These are phyloP conservation scores for Cichlasoma orientale DNA, from an alignment of 2,797 vertebrate species.

Conservation along the genomic window DNA sequence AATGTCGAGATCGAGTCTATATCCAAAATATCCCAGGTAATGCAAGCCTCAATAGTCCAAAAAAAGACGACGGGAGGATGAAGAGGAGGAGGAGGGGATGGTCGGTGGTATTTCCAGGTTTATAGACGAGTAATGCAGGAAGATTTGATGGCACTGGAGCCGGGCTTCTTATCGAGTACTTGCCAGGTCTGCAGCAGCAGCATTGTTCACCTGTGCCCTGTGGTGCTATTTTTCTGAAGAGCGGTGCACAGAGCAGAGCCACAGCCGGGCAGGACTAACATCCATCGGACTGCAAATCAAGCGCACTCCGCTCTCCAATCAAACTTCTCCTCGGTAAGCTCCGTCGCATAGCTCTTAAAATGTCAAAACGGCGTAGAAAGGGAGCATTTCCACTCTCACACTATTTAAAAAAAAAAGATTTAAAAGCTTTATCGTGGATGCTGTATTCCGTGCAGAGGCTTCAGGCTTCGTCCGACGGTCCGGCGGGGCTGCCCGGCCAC, in stretches of 20 bases:
- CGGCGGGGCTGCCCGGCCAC: constrained; percentile 57
- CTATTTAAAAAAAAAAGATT: rapidly evolving
- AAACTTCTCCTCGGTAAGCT: constrained; percentile 61
- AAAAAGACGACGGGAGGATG: constrained; percentile 12
- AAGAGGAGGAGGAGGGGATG: constrained; percentile 31
- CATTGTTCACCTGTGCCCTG: constrained; percentile 53
- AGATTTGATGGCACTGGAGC: constrained; percentile 55
- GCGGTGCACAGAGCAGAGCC: constrained; percentile 55
- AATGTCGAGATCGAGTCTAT: constrained; percentile 27
- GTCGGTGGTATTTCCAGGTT: constrained; percentile 66
- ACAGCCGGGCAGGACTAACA: constrained; percentile 60
- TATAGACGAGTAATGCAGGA: constrained; percentile 48
- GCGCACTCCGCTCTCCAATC: constrained; percentile 62
- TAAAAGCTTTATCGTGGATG: neutral
- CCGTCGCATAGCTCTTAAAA: constrained; percentile 31
- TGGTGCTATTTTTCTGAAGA: constrained; percentile 12
- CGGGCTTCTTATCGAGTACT: constrained; percentile 35
- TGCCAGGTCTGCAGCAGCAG: constrained; percentile 54
- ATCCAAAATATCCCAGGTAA: constrained; percentile 65
- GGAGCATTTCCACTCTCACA: rapidly evolving
- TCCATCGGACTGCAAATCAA: constrained; percentile 72
- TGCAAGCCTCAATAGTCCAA: constrained; percentile 33
- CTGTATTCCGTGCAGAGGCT: constrained; percentile 36
- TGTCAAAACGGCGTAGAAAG: neutral
- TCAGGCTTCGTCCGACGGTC: constrained; percentile 28